Base-by-base conservation (phyloP, 2,797 vertebrate species). In the Lates japonicus region DNA sequence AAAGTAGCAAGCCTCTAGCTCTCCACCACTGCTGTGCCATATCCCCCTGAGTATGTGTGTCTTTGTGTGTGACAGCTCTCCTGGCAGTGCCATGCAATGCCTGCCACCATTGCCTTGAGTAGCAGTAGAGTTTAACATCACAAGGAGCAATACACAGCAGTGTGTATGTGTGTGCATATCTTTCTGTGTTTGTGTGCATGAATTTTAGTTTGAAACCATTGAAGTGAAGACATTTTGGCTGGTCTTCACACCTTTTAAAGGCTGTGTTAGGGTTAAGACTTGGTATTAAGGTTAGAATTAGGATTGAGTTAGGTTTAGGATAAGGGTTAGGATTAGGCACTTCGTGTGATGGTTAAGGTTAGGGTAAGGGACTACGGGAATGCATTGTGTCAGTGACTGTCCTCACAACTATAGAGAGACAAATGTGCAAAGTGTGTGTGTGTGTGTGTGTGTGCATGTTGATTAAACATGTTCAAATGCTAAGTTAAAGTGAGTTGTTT, bases 41-140 rank as follows among this genome's bases (percentile, higher is more conserved):
- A 75, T 63, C 86, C 67, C 68, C 71, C 41, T 4, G 55, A 85
- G 84, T 82, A 51, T 88, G 69, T 76, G 78, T 68, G 75, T 78
- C 49, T 81, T 55, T 86, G 74, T 83, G 57, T 88, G 74, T 83
- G 83, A 76, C 71, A 54, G 78, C 64, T 88, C 65, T 82, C 83
- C 84, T 80, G 70, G 83, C 87, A 81, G 74, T 85, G 80, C 85
- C 77, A 87, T 78, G 80, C 74, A 77, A 71, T 76, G 76, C 69
- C 74, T 77, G 73, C 82, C 84, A 69, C 74, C 73, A 73, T 72
- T 19, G 7, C 58, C 83, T 70, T 67, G 48, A 83, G 70, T 57
- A 52, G 70, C 69, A 72, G 62, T 37, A 7, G 6, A 80, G 81
- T 74, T 86, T 79, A 78, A 80, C 55, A 71, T 87, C 71, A 78